These are phyloP conservation scores for Artemisiospiza belli DNA, from an alignment of 2,113 vertebrate genomes.

Conservation along the genomic window DNA sequence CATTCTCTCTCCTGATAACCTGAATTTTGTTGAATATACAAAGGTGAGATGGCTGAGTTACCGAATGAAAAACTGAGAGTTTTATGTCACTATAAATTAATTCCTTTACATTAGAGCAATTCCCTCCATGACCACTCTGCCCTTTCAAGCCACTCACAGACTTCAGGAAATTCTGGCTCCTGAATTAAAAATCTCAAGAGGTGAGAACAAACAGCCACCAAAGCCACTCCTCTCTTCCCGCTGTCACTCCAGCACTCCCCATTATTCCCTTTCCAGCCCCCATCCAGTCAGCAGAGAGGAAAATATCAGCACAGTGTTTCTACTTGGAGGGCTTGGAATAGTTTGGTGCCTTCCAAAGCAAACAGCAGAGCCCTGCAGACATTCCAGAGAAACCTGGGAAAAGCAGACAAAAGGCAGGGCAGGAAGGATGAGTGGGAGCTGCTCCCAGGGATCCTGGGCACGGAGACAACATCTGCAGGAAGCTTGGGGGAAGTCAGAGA, in stretches of 20 bases:
- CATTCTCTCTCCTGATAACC: neutral
- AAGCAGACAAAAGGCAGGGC: neutral
- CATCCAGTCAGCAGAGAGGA: neutral
- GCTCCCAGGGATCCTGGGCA: neutral
- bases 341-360: conserved; percentile 53
- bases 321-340: conserved; percentile 42
- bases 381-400: neutral
- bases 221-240: conserved; percentile 23
- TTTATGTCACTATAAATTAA: neutral
- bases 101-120: rapidly evolving
- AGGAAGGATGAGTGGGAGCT: conserved; percentile 39
- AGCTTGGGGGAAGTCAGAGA: neutral
- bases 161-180: neutral
- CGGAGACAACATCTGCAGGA: conserved; percentile 8
- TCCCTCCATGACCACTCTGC: neutral
- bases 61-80: neutral
- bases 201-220: conserved; percentile 16
- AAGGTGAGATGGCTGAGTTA: rapidly evolving
- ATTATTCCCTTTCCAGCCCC: neutral
- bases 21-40: neutral
- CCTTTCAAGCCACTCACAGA: neutral
- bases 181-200: conserved; percentile 37
- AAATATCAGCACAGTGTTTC: conserved; percentile 25
- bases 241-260: conserved; percentile 40
- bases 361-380: conserved; percentile 14